Conservation (phyloP, 2,113 vertebrate genomes). For the Paralichthys olivaceus region DNA sequence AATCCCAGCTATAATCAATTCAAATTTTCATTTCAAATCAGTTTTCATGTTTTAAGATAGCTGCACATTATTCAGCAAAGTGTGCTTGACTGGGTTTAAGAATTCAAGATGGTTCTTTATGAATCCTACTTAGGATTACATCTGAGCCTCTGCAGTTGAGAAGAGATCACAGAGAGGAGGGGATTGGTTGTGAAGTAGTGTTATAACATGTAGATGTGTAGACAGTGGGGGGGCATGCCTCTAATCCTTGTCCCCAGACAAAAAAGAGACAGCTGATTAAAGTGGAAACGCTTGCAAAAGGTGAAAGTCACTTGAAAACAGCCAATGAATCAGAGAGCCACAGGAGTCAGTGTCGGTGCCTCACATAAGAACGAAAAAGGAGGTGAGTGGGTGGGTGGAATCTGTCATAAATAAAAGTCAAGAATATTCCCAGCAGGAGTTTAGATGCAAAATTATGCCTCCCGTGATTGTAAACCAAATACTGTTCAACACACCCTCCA, state of each 20-base stretch:
- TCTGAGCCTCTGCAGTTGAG: conserved; percentile 34
- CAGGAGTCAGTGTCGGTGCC: neutral
- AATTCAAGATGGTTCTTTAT: conserved; percentile 42
- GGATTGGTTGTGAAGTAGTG: conserved; percentile 11
- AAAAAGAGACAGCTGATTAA: conserved; percentile 53
- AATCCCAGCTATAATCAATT: conserved; percentile 1
- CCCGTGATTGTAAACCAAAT: conserved; percentile 6
- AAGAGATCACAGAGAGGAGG: conserved; percentile 36
- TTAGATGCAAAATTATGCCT: conserved; percentile 21
- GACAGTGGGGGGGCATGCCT: conserved; percentile 33
- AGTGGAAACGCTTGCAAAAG: conserved; percentile 15
- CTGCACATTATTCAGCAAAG: conserved; percentile 22
- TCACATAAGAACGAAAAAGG: neutral
- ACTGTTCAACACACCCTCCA: neutral
- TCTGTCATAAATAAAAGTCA: neutral
- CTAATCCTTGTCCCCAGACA: conserved; percentile 47
- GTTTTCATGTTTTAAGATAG: neutral
- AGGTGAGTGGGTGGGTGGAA: neutral
- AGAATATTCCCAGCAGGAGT: conserved; percentile 5
- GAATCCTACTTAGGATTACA: conserved; percentile 42
- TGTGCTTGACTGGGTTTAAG: conserved; percentile 15
- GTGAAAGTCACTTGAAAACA: conserved; percentile 44
- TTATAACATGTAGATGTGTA: conserved; percentile 51
- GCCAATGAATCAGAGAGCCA: conserved; percentile 10
- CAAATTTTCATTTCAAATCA: neutral